Conservation (phyloP, 2,888 invertebrate genomes). For the Pseudanteris insignis region DNA sequence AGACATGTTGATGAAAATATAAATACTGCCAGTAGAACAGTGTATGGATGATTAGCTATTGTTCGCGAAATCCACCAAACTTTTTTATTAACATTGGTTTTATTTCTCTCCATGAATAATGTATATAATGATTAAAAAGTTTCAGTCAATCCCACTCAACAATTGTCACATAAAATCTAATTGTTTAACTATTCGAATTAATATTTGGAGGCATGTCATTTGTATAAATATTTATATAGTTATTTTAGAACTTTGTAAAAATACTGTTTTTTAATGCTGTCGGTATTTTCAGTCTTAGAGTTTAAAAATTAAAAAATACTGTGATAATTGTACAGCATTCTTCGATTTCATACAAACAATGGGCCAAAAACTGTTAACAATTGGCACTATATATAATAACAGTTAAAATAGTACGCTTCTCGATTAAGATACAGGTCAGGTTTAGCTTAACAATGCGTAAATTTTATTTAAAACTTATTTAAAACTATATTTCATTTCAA, state of each 20-base stretch:
- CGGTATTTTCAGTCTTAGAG: too few species aligned
- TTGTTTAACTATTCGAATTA: background rate
- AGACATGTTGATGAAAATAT: conserved; percentile 75
- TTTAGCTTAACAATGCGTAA: too few species aligned
- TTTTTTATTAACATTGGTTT: conserved; percentile 24
- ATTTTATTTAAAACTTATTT: too few species aligned
- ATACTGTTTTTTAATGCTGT: background rate
- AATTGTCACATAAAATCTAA: background rate
- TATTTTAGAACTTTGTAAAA: background rate
- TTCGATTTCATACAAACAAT: too few species aligned
- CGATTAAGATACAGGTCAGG: too few species aligned
- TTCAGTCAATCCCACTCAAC: background rate
- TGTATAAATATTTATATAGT: background rate
- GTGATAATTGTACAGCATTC: too few species aligned
- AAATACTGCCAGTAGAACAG: conserved; percentile 72
- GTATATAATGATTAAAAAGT: conserved; percentile 16
- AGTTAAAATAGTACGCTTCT: too few species aligned
- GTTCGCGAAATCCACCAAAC: conserved; percentile 71
- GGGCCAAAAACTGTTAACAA: too few species aligned
- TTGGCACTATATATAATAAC: too few species aligned
- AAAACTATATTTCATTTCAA: too few species aligned
- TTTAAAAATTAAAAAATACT: too few species aligned
- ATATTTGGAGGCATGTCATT: too few species aligned
- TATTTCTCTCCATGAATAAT: conserved; percentile 26
- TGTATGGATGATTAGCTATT: conserved; percentile 75